Evolutionary conservation across 2,888 invertebrate species (phyloP), one percentile per base, ranked within the genome.

Genomic region (Drosophila formosana): DNA sequence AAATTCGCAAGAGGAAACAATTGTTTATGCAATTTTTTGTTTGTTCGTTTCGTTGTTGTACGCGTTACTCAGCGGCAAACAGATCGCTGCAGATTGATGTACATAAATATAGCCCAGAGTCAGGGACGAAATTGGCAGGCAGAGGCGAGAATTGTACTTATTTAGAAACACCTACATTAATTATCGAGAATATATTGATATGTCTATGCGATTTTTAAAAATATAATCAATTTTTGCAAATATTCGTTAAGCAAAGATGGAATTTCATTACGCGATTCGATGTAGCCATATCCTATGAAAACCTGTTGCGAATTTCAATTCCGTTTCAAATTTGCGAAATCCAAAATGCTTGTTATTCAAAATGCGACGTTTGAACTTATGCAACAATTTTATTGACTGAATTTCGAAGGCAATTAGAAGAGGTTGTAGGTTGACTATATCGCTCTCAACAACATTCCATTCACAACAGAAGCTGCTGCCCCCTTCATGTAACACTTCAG

Each of bases 21-120:
- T 68, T 82, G 82, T 85, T 88, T 82, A 85, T 82, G 77, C 79
- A 34, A 43, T 53, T 64, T 61, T 18, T 18, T 18, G 18, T 18
- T 18, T 45, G 13, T 26, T 37, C 45, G 55, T 53, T 47, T 76
- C 70, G 66, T 37, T 34, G 34, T 34, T 37, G 37, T 4, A 11
- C 11, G 1, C 37, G n/a, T 37, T 37, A 37, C 52, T 25, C 45
- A 61, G 55, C 55, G 9, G 25, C 56, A 61, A 68, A 53, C 43
- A 56, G 4, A 64, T 30, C 9, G 18, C 51, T 71, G 66, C 43
- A 18, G 37, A 66, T 57, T 55, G 43, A 68, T 68, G 26, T 46
- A 58, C 32, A 50, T 68, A 80, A 65, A 60, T 78, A 50, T 69
- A 55, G 58, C 9, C 34, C 23, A 58, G 30, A 58, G 47, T 41